Evolutionary conservation across 2,797 vertebrate genomes (phyloP).

Genomic region (Columba guinea): DNA sequence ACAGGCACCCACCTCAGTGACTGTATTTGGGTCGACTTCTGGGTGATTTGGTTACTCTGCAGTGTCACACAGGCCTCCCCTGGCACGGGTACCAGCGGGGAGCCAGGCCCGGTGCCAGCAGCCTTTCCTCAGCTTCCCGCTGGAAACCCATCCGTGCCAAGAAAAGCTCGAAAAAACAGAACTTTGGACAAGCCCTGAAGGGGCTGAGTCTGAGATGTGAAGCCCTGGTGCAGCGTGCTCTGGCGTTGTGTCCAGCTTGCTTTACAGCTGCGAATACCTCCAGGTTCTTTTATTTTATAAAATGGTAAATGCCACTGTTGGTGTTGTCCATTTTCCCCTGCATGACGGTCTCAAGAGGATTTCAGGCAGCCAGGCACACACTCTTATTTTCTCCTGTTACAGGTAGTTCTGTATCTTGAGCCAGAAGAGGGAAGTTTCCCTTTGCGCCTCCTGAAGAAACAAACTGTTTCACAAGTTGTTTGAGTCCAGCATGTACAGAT

Average conservation of each 20-base stretch:
- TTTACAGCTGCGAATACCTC: not conserved
- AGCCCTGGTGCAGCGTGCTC: not conserved
- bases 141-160: not conserved
- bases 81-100: not conserved
- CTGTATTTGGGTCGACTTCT: not conserved
- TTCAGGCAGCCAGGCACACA: not conserved
- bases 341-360: not conserved
- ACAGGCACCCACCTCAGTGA: not conserved
- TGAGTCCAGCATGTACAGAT: not conserved
- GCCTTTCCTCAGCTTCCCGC: constrained; percentile 25
- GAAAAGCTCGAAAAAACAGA: constrained; percentile 15
- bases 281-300: not conserved
- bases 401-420: not conserved
- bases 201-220: not conserved
- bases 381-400: not conserved
- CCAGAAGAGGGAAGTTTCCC: not conserved
- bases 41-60: not conserved
- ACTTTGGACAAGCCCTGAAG: not conserved
- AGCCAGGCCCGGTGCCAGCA: not conserved
- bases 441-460: not conserved
- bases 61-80: not conserved
- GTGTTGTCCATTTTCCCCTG: not conserved
- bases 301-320: accelerated
- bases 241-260: not conserved
- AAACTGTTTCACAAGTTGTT: not conserved